These are phyloP conservation scores for Coleophora deauratella DNA, from an alignment of 2,888 invertebrate genomes.

Conservation along the genomic window DNA sequence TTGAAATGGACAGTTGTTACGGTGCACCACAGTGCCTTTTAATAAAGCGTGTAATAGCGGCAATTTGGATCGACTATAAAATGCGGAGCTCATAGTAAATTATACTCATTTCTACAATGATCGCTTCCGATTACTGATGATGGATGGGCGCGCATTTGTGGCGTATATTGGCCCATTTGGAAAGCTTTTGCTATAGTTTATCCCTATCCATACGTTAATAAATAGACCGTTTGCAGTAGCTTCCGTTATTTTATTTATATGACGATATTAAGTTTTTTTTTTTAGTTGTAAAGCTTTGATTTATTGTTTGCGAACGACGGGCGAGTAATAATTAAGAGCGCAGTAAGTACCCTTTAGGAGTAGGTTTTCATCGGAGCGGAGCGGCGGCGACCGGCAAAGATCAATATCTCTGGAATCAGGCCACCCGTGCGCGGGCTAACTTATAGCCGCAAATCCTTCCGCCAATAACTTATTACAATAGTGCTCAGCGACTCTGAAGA, in stretches of 20 bases:
- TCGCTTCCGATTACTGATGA: slow-evolving; percentile 66
- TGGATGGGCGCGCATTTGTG: slow-evolving; percentile 45
- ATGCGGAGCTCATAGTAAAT: slow-evolving; percentile 54
- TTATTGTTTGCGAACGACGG: slow-evolving; percentile 1
- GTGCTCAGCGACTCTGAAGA: slow-evolving; percentile 33
- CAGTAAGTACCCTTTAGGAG: slow-evolving; percentile 27
- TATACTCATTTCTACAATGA: slow-evolving; percentile 64
- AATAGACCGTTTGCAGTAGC: no score
- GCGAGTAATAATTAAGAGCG: slow-evolving; percentile 21
- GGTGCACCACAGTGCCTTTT: slow-evolving; percentile 43
- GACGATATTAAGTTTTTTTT: neutral
- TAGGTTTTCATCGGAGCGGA: slow-evolving; percentile 42
- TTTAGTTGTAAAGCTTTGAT: slow-evolving; percentile 1
- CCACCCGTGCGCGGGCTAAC: slow-evolving; percentile 48
- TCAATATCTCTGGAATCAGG: slow-evolving; percentile 62
- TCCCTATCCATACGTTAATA: no score
- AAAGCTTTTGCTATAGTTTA: neutral
- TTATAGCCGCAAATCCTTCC: slow-evolving; percentile 52
- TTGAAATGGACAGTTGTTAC: slow-evolving; percentile 42
- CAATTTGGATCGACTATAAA: slow-evolving; percentile 59
- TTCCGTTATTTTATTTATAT: neutral
- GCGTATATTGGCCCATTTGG: slow-evolving; percentile 25
- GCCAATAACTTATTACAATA: slow-evolving; percentile 56
- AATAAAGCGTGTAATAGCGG: slow-evolving; percentile 52
- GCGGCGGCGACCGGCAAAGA: slow-evolving; percentile 41